Evolutionary conservation across 2,888 invertebrate species (phyloP).

Genomic region (Zeuzera pyrina): DNA sequence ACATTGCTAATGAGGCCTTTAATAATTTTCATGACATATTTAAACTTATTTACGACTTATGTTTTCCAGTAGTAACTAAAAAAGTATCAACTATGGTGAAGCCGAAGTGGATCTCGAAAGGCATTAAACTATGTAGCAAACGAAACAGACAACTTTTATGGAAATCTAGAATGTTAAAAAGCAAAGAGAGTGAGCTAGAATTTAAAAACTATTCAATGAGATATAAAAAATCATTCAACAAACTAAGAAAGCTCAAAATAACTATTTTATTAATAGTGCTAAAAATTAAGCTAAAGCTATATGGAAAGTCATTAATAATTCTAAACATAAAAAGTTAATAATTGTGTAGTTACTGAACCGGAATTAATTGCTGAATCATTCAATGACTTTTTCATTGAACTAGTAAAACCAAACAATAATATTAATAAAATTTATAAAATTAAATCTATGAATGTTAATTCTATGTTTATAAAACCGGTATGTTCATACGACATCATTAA

Average conservation of each 20-base stretch:
- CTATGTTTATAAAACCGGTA: too few relatives aligned
- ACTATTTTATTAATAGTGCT: conserved; percentile 3
- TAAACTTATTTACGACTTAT: conserved; percentile 3
- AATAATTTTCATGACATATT: conserved; percentile 4
- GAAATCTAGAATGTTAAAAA: conserved; percentile 3
- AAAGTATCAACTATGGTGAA: conserved; percentile 1
- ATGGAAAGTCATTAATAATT: conserved; percentile 6
- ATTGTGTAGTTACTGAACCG: too few relatives aligned
- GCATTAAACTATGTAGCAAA: conserved; percentile 4
- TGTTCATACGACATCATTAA: too few relatives aligned
- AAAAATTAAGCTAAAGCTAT: conserved; percentile 4
- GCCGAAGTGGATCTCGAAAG: conserved; percentile 4
- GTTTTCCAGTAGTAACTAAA: conserved; percentile 4
- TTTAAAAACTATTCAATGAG: not conserved
- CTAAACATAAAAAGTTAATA: too few relatives aligned
- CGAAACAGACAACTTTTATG: conserved; percentile 5
- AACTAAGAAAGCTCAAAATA: conserved; percentile 6
- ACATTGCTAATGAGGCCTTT: conserved; percentile 1
- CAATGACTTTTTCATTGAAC: too few relatives aligned
- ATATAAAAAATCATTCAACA: conserved; percentile 5
- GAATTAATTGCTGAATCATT: too few relatives aligned
- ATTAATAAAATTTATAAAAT: too few relatives aligned
- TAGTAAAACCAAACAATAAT: too few relatives aligned
- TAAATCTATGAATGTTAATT: too few relatives aligned
- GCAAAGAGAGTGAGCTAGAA: not conserved